These are phyloP conservation scores for Himalopsyche kuldschensis DNA, from an alignment of 2,888 invertebrate genomes.

Conservation along the genomic window DNA sequence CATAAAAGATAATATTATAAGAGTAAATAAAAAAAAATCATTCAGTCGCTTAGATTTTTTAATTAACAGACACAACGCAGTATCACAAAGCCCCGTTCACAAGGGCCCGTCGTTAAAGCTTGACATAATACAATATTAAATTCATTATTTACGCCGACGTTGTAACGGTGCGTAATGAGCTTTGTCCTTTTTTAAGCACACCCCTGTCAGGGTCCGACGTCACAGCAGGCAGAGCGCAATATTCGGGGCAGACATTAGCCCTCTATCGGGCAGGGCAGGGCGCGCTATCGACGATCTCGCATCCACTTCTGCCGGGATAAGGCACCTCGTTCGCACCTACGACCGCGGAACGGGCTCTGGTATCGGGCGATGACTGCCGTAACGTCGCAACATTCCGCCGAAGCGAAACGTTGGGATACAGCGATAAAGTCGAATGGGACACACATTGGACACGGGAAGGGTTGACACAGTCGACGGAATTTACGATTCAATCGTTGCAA, in stretches of 20 bases:
- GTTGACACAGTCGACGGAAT: background rate
- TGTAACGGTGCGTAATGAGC: too few species aligned
- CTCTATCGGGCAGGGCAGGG: background rate
- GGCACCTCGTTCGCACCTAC: background rate
- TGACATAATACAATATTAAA: background rate
- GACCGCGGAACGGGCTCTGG: background rate
- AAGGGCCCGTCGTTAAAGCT: background rate
- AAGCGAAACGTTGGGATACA: background rate
- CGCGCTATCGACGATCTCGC: background rate
- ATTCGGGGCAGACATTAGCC: background rate
- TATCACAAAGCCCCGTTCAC: background rate
- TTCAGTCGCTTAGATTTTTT: too few species aligned
- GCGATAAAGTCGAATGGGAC: background rate
- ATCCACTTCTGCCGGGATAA: background rate
- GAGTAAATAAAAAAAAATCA: too few species aligned
- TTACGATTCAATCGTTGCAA: too few species aligned
- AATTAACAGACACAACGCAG: too few species aligned
- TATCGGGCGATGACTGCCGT: background rate
- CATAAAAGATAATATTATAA: too few species aligned
- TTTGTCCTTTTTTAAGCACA: background rate
- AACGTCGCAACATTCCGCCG: background rate
- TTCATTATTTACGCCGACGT: too few species aligned
- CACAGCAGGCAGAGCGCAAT: background rate
- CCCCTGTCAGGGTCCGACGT: background rate
- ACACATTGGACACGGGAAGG: background rate